Evolutionary conservation across 2,797 vertebrate genomes (phyloP).

Genomic region (Huso huso): DNA sequence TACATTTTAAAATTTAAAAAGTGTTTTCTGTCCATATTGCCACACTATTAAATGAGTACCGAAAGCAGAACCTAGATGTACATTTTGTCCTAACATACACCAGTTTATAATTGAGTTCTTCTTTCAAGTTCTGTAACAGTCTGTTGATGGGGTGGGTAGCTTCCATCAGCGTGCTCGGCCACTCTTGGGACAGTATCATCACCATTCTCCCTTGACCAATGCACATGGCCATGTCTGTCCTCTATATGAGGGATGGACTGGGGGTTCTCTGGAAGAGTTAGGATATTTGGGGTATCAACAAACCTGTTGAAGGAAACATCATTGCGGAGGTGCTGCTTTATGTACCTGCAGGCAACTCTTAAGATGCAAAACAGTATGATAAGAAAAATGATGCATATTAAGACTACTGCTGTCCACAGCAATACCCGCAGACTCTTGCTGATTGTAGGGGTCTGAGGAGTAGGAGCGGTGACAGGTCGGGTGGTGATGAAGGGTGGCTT

Average conservation of each 20-base stretch:
- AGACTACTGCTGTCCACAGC: conserved; percentile 11
- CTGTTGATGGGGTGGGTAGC: neutral
- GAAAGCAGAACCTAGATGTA: too few relatives aligned
- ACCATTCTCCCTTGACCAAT: neutral
- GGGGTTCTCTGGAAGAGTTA: conserved; percentile 22
- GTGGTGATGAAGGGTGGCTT: neutral
- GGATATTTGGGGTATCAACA: conserved; percentile 20
- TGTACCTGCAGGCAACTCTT: conserved; percentile 4
- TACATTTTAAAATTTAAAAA: too few relatives aligned
- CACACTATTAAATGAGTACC: too few relatives aligned
- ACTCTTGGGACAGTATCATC: neutral
- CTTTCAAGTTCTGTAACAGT: neutral
- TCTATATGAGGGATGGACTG: conserved; percentile 13
- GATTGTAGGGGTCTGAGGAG: neutral
- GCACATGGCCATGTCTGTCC: neutral
- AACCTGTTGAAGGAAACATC: conserved; percentile 22
- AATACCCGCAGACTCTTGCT: neutral
- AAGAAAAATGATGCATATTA: neutral
- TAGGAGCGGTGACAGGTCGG: neutral
- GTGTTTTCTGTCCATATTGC: too few relatives aligned
- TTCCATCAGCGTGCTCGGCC: neutral
- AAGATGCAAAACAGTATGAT: conserved; percentile 15
- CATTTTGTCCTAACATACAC: too few relatives aligned
- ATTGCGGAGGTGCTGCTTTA: conserved; percentile 2
- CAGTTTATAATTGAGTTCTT: neutral